These are phyloP conservation scores for Sciurus vulgaris DNA, from an alignment of 2,797 vertebrate species.

Conservation along the genomic window DNA sequence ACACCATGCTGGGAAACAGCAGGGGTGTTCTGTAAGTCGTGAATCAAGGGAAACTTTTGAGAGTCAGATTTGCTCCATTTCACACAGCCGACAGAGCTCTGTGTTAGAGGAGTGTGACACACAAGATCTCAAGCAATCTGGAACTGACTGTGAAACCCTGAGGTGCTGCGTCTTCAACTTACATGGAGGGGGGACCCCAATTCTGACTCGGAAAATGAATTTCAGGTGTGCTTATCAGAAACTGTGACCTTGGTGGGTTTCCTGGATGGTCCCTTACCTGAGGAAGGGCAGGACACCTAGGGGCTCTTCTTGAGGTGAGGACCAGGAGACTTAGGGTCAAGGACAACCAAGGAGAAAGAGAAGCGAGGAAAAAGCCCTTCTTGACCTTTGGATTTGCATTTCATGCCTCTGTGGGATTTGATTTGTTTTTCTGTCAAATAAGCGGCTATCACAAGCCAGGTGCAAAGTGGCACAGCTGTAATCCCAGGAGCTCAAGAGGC, in stretches of 20 bases:
- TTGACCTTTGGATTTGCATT: background rate
- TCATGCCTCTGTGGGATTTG: background rate
- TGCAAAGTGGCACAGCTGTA: too few relatives aligned
- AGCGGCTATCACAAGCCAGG: background rate
- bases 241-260: background rate
- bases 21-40: background rate
- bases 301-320: background rate
- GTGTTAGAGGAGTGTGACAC: background rate
- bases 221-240: slow-evolving; percentile 42
- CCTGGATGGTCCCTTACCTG: background rate
- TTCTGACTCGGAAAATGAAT: slow-evolving; percentile 34
- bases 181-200: background rate
- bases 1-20: background rate
- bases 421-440: background rate
- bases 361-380: background rate
- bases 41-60: background rate
- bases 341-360: background rate
- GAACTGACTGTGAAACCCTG: background rate
- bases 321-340: background rate
- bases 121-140: background rate
- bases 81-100: background rate
- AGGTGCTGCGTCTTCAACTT: background rate
- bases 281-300: background rate
- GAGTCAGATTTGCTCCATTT: background rate
- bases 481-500: too few relatives aligned